These are phyloP conservation scores for Chloroclysta siterata DNA, from an alignment of 2,888 invertebrate species.

Conservation along the genomic window DNA sequence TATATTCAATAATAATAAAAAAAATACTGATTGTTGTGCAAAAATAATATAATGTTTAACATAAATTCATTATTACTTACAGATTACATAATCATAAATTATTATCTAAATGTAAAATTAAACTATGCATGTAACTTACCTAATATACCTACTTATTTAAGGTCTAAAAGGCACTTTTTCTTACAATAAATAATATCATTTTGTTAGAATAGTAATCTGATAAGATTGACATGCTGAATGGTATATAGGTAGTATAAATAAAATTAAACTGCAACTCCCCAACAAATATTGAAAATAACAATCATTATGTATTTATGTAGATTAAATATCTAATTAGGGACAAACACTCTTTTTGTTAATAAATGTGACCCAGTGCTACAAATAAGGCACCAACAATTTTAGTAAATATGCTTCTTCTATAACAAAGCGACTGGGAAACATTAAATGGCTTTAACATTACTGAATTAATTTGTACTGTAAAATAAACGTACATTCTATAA, in stretches of 20 bases:
- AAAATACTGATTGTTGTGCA: slow-evolving; percentile 61
- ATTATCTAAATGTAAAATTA: slow-evolving; percentile 40
- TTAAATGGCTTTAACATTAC: slow-evolving; percentile 24
- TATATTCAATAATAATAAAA: not conserved
- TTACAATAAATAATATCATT: slow-evolving; percentile 64
- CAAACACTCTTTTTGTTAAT: not conserved
- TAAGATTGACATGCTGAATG: slow-evolving; percentile 23
- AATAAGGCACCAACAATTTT: slow-evolving; percentile 40
- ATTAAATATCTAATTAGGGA: slow-evolving; percentile 5
- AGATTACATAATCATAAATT: slow-evolving; percentile 42
- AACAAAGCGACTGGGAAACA: slow-evolving; percentile 15
- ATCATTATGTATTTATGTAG: slow-evolving; percentile 8
- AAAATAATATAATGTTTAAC: slow-evolving; percentile 79
- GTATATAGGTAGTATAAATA: slow-evolving; percentile 14
- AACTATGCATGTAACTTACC: slow-evolving; percentile 33
- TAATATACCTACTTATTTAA: slow-evolving; percentile 11
- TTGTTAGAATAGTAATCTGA: slow-evolving; percentile 31
- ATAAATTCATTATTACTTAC: slow-evolving; percentile 62
- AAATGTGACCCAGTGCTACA: slow-evolving; percentile 14
- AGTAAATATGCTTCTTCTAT: slow-evolving; percentile 27
- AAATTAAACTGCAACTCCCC: slow-evolving; percentile 18
- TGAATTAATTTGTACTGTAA: slow-evolving; percentile 39
- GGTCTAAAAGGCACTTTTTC: slow-evolving; percentile 78
- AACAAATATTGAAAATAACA: slow-evolving; percentile 26
- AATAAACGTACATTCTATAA: slow-evolving; percentile 37